These are phyloP conservation scores for Macrostomum lignano DNA, from an alignment of 1,140 invertebrate species.

Conservation along the genomic window DNA sequence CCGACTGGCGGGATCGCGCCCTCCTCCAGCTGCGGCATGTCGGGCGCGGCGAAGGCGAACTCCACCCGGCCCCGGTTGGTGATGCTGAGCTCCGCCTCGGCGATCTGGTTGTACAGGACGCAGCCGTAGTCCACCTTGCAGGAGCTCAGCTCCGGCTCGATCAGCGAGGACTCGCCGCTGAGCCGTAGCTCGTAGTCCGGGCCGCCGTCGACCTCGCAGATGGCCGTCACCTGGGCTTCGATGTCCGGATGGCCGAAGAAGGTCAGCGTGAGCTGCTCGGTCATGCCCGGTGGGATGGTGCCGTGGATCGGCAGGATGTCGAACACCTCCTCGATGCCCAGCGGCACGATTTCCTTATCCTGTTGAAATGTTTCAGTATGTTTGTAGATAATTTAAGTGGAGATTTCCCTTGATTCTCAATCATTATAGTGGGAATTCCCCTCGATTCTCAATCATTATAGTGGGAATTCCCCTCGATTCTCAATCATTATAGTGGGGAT, in stretches of 20 bases:
- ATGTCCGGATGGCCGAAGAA: slow-evolving; percentile 27
- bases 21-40: no score
- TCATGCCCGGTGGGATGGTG: slow-evolving; percentile 21
- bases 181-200: slow-evolving; percentile 21
- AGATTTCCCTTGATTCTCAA: no score
- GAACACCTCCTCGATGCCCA: slow-evolving; percentile 18
- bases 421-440: no score
- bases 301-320: slow-evolving; percentile 26
- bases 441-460: no score
- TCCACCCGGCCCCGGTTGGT: slow-evolving; percentile 21
- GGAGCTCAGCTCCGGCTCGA: background rate
- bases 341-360: slow-evolving; percentile 4
- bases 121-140: slow-evolving; percentile 1
- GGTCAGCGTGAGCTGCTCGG: slow-evolving; percentile 24
- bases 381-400: no score
- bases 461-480: no score
- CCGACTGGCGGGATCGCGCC: no score
- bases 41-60: slow-evolving; percentile 18
- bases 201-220: slow-evolving; percentile 25
- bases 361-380: no score
- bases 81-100: background rate
- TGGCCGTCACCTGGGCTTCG: slow-evolving; percentile 18
- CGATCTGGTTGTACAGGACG: slow-evolving; percentile 1
- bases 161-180: slow-evolving; percentile 3
- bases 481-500: no score